Base-by-base conservation (phyloP, 2,888 invertebrate genomes). In the Spodoptera exigua region DNA sequence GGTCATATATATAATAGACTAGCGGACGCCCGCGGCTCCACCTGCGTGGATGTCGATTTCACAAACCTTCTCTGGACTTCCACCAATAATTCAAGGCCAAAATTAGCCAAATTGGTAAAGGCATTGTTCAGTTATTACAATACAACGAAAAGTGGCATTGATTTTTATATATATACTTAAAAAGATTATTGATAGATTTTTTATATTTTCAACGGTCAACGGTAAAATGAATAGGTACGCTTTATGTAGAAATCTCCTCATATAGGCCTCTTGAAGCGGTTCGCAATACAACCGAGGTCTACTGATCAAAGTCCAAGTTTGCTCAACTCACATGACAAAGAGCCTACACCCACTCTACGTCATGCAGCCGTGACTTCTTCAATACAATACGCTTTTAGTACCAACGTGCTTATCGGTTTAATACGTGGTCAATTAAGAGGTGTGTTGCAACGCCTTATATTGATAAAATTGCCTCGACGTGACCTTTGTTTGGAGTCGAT, bases 381-480 rank as follows among this genome's bases (percentile, higher is more conserved):
- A 44, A 58, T 46, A 69, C 69, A 70, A 72, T 72, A 61, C 40
- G 54, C 54, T 32, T 59, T 59, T 51, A 40, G 66, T 76, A 27
- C 2, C 18, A 3, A 79, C 81, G 82, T 82, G 82, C 69, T 74
- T 79, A 82, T 81, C 80, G 67, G 62, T 43, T 71, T 49, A 54
- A 74, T 58, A 61, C 47, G 53, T 68, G 64, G 70, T 55, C 61
- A 72, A 72, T 61, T 60, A 61, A 56, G 55, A 73, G 61, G 68
- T 61, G 68, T 75, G 76, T 65, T 53, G 70, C 57, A 77, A 78
- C 61, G 60, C 51, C 54, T 69, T 21, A 58, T 62, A 67, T 63
- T 63, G 67, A 73, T 74, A 67, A 74, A 60, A 46, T 60, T 63
- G 43, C 47, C 17, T 34, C 43, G 47, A 46, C 40, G 64, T 60